Base-by-base conservation (phyloP, 2,113 vertebrate species). In the Trematocara stigmaticum region DNA sequence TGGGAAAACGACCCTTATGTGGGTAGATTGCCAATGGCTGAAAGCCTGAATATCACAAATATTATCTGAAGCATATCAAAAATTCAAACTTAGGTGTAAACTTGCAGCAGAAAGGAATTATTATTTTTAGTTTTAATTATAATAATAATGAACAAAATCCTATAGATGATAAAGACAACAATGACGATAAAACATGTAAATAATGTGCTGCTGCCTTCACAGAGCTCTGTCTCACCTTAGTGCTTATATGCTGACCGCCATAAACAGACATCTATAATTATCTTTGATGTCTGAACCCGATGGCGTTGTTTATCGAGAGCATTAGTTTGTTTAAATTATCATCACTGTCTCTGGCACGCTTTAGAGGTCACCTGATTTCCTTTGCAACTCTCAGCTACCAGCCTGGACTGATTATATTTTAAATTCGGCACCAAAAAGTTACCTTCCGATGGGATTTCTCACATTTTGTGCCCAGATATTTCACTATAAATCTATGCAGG, bases 401-500 rank as follows among this genome's bases (percentile, higher is more conserved):
- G 47, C 20, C 20, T 23, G 18, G 5, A 34, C 59, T 64, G 71
- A 88, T 84, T 59, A 66, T 23, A 5, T 7, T 61, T 57, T 38
- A 81, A 6, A 59, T 64, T 78, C 18, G 1, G 15, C 20, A 61
- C 78, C 45, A 79, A 23, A 64, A 55, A 12, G 5, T 5, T 66
- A 8, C 53, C 56, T 40, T 69, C 26, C 12, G 11, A 83, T 40
- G 12, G 29, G 18, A 20, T 61, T 59, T 78, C 53, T 85, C 51
- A 10, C n/a, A 78, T 78, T 76, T 81, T 16, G n/a, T 47, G 47
- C 83, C 81, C 66, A 49, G 18, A 86, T 71, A 55, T 78, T 45
- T 64, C 42, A 55, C 40, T 51, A 26, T 90, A 87, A 87, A 95
- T 94, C 91, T 93, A 83, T 95, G 16, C 76, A 90, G 87, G 84